A percentile compares a stretch with the other conserved stretches of the same genome.
Evolutionary conservation across 30 jellyfish, hydroid and myxozoan species (phyloP).

Genomic region (Aurelia coerulea): DNA sequence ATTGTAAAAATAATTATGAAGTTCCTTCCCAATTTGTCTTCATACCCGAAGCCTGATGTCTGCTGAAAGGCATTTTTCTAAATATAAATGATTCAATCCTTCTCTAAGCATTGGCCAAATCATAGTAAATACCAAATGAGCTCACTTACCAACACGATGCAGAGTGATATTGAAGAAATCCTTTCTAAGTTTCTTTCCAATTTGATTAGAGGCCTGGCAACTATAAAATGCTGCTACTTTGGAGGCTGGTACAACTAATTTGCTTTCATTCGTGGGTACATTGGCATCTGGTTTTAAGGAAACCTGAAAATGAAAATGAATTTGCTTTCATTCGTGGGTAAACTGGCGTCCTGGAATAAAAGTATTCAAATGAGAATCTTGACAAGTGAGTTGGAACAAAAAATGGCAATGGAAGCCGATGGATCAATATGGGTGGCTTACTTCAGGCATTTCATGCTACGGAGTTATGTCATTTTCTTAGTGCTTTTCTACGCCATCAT

Average conservation of each 20-base stretch:
- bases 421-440: too few relatives aligned
- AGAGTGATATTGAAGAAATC: constrained; percentile 50
- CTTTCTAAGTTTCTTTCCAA: constrained; percentile 36
- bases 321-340: constrained; percentile 30
- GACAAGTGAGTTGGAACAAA: too few relatives aligned
- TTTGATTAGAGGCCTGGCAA: constrained; percentile 62
- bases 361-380: too few relatives aligned
- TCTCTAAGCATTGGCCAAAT: background rate
- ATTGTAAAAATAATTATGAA: too few relatives aligned
- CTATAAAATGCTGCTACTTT: constrained; percentile 53
- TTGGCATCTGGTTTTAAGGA: constrained; percentile 35
- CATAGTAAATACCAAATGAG: background rate
- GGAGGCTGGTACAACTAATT: constrained; percentile 53
- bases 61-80: too few relatives aligned
- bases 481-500: too few relatives aligned
- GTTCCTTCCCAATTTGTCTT: too few relatives aligned
- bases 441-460: too few relatives aligned
- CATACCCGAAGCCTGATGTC: too few relatives aligned
- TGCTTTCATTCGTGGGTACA: constrained; percentile 32
- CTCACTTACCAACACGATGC: constrained; percentile 60
- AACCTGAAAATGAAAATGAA: constrained; percentile 19
- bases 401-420: too few relatives aligned
- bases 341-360: constrained; percentile 10
- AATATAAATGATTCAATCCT: too few relatives aligned
- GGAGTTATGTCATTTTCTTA: too few relatives aligned